Evolutionary conservation across 2,888 invertebrate species (phyloP), one percentile per base, ranked within the genome.

Genomic region (Drosophila neotestacea): DNA sequence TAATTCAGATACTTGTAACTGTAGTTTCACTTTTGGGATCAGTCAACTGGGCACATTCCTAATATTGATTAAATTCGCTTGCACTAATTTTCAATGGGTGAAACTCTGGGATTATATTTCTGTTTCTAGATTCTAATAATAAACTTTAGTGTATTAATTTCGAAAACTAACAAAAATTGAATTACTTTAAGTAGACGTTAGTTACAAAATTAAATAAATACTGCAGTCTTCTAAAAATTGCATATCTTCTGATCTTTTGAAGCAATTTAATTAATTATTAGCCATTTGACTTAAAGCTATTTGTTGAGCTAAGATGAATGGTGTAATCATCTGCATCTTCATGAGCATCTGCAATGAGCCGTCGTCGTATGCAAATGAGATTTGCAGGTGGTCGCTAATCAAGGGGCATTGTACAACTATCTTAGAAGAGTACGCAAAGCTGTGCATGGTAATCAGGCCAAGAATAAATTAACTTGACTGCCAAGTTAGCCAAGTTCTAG

Each of bases 341-440:
- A 44, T 11, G 28, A 6, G 38, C 51, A 61, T 22, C 22, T 22
- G 22, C 32, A 32, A 32, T 7, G 7, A 32, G 7, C 27, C 56
- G 47, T 38, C 52, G 52, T 61, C 50, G 47, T 32, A 60, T 81
- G 70, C 63, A 88, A 88, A 87, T 88, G 75, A 67, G 71, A 70
- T 73, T 85, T 74, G 73, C 85, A 85, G 85, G 88, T 85, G 85
- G 88, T 89, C 81, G 88, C 88, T 88, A 83, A 88, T 86, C 88
- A 88, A 77, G 70, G 72, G 46, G 66, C 88, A 65, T 62, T 70
- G 72, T 46, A 55, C 79, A 66, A 68, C 65, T 68, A 65, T 76
- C 82, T 4, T 27, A 4, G 22, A 42, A 6, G 22, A 69, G 75
- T 78, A 74, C 61, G 46, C 60, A 52, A 9, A 39, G 47, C 46